A percentile compares a stretch with the other conserved stretches of the same genome.
Evolutionary conservation across 2,797 vertebrate genomes (phyloP).

Genomic region (Atherinosoma microstoma): DNA sequence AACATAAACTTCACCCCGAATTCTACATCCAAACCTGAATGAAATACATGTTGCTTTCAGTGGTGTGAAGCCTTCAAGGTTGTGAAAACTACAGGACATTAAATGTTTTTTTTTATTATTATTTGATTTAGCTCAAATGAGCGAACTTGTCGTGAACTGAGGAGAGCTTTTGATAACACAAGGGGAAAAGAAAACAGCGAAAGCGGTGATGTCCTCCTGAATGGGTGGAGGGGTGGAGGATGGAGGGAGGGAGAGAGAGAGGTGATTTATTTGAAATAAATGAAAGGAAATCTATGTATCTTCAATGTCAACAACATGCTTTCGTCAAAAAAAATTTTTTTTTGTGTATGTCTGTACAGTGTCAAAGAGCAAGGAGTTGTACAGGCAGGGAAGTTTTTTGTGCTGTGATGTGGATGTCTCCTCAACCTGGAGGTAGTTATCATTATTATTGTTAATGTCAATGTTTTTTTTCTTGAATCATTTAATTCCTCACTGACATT

Average conservation of each 20-base stretch:
- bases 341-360: slow-evolving; percentile 12
- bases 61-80: slow-evolving; percentile 58
- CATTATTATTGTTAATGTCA: neutral
- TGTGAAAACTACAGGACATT: slow-evolving; percentile 47
- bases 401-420: slow-evolving; percentile 1
- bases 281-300: slow-evolving; percentile 37
- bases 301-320: slow-evolving; percentile 56
- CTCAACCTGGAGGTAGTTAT: neutral
- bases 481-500: slow-evolving; percentile 22
- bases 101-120: slow-evolving; percentile 21
- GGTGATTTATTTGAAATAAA: slow-evolving; percentile 31
- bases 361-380: slow-evolving; percentile 37
- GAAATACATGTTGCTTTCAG: slow-evolving; percentile 40
- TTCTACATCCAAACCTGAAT: slow-evolving; percentile 38
- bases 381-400: slow-evolving; percentile 13
- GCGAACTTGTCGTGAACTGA: slow-evolving; percentile 35
- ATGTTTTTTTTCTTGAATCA: neutral
- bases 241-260: neutral
- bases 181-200: slow-evolving; percentile 17
- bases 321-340: slow-evolving; percentile 34
- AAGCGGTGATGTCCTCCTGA: slow-evolving; percentile 21
- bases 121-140: slow-evolving; percentile 45
- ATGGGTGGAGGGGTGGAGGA: slow-evolving; percentile 11
- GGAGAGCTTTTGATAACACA: slow-evolving; percentile 34
- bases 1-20: slow-evolving; percentile 43